Evolutionary conservation across 2,888 invertebrate species (phyloP).

Genomic region (Cryptocheilus praepositus): DNA sequence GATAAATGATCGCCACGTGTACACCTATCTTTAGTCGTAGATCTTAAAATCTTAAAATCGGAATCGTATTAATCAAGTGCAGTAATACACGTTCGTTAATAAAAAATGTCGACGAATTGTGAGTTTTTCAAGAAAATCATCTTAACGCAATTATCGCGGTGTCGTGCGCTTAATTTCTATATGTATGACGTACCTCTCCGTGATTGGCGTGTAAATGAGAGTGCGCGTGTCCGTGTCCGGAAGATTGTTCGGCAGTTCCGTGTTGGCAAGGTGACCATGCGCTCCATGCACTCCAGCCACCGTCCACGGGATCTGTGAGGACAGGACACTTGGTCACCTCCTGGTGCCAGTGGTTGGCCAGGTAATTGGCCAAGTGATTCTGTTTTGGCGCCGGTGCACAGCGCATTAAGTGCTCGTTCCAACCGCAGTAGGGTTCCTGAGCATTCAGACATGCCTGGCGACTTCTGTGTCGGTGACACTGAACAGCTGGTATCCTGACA

Average conservation of each 20-base stretch:
- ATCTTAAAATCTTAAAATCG: too few species aligned
- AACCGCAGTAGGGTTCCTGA: conserved; percentile 96
- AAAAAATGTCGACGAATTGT: too few species aligned
- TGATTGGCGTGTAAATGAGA: conserved; percentile 72
- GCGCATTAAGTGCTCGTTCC: conserved; percentile 86
- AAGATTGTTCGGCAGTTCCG: conserved; percentile 75
- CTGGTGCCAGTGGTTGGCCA: conserved; percentile 83
- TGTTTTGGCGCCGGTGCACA: conserved; percentile 84
- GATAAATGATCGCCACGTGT: too few species aligned
- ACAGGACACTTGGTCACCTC: conserved; percentile 83
- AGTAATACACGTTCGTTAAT: too few species aligned
- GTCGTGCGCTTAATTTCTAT: too few species aligned
- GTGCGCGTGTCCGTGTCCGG: conserved; percentile 69
- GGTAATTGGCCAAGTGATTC: conserved; percentile 76
- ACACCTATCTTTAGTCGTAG: too few species aligned
- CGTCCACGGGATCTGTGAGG: conserved; percentile 83
- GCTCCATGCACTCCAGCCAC: conserved; percentile 93
- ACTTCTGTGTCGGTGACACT: conserved; percentile 85
- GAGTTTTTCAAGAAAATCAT: too few species aligned
- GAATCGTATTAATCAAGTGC: too few species aligned
- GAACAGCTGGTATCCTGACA: conserved; percentile 83
- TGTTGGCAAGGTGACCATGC: conserved; percentile 88
- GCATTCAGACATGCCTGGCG: conserved; percentile 86
- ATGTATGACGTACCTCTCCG: conserved; percentile 20
- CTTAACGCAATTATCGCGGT: too few species aligned